Percentiles rank a stretch among this genome's conserved stretches.
Evolutionary conservation across 2,797 vertebrate genomes (phyloP).

Genomic region (Clarias laeviceps): DNA sequence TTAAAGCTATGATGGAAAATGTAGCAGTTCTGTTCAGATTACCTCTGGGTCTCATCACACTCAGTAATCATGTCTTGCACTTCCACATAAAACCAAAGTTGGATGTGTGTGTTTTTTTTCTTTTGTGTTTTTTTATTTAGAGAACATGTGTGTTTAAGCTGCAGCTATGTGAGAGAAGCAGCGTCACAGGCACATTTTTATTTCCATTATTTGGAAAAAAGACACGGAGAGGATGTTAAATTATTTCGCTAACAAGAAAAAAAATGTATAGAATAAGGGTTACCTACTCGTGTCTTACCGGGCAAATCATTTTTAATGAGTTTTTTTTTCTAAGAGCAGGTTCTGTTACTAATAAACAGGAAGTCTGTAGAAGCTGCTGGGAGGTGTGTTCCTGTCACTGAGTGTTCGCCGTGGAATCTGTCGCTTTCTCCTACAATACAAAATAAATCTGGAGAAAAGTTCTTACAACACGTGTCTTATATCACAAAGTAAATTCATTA

Average conservation of each 20-base stretch:
- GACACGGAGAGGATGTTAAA: neutral
- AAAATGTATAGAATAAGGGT: neutral
- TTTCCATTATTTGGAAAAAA: constrained; percentile 3
- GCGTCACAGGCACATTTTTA: neutral
- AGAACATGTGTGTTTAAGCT: neutral
- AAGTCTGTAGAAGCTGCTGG: neutral
- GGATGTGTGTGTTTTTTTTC: constrained; percentile 17
- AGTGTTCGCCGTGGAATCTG: neutral
- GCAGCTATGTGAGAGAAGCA: neutral
- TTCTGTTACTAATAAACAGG: constrained; percentile 30
- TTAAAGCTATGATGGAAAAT: neutral
- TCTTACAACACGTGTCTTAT: too few relatives aligned
- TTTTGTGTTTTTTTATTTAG: neutral
- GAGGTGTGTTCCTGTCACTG: neutral
- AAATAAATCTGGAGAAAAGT: neutral
- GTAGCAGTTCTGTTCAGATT: constrained; percentile 12
- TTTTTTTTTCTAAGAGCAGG: constrained; percentile 5
- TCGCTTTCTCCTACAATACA: neutral
- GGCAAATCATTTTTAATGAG: neutral
- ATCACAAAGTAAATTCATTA: too few relatives aligned
- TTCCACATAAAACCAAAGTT: constrained; percentile 64
- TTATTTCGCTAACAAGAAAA: neutral
- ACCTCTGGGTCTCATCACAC: neutral
- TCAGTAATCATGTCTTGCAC: neutral
- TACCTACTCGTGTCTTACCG: constrained; percentile 18